Conservation (phyloP, 2,888 invertebrate genomes). For the Lycocerus yunnanus region DNA sequence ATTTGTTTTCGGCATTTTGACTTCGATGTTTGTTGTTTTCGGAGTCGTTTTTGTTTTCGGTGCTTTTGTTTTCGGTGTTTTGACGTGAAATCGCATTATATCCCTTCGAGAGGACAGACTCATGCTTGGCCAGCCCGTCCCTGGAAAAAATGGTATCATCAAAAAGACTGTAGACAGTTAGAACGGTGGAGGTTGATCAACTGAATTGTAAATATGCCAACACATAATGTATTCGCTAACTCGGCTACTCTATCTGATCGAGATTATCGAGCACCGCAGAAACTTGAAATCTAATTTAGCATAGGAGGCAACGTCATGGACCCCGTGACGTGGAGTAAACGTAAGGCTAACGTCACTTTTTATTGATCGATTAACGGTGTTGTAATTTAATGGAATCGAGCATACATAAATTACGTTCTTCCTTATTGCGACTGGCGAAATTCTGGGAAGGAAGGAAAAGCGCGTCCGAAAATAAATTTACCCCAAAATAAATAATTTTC, state of each 20-base stretch:
- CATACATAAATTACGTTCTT: neutral
- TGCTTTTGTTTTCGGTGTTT: too few species aligned
- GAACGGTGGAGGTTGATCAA: too few species aligned
- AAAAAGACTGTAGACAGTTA: too few species aligned
- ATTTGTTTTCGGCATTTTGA: too few species aligned
- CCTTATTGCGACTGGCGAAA: neutral
- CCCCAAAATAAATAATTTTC: neutral
- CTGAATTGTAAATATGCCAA: neutral
- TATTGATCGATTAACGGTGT: neutral
- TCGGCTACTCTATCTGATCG: neutral
- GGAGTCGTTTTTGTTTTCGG: too few species aligned
- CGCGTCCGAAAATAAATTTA: neutral
- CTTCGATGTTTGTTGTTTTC: too few species aligned
- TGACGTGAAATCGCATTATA: too few species aligned
- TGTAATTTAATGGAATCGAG: neutral
- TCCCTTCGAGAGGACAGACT: too few species aligned
- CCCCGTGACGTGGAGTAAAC: neutral
- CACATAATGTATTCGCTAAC: neutral
- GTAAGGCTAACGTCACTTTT: neutral
- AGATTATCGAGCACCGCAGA: neutral
- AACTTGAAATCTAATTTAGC: neutral
- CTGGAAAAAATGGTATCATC: too few species aligned
- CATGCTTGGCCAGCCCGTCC: too few species aligned
- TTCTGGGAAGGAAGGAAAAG: neutral
- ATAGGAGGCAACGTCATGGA: neutral